Conservation (phyloP, 2,888 invertebrate genomes). For the Digitonthophagus gazella region DNA sequence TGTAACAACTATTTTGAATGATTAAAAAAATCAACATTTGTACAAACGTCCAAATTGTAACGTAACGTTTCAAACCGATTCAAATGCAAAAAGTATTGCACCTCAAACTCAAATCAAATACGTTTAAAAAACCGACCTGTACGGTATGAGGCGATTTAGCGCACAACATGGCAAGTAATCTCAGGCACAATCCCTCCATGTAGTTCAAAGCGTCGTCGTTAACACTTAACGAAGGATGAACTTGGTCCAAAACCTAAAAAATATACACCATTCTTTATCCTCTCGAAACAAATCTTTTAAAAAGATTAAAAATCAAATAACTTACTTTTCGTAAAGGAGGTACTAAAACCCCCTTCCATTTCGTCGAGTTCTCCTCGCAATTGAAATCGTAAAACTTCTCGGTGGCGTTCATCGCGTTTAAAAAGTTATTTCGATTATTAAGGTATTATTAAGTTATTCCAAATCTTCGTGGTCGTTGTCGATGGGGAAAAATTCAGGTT, state of each 20-base stretch:
- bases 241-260: slow-evolving; percentile 81
- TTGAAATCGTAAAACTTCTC: slow-evolving; percentile 76
- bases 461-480: too few species aligned
- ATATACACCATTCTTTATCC: neutral
- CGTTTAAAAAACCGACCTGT: slow-evolving; percentile 53
- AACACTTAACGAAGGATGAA: slow-evolving; percentile 82
- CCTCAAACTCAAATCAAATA: too few species aligned
- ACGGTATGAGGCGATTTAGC: slow-evolving; percentile 79
- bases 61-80: too few species aligned
- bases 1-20: too few species aligned
- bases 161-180: slow-evolving; percentile 84
- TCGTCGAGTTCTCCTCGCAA: slow-evolving; percentile 82
- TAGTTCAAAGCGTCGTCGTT: slow-evolving; percentile 88
- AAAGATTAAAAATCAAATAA: too few species aligned
- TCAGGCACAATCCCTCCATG: slow-evolving; percentile 87
- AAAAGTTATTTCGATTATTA: too few species aligned
- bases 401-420: slow-evolving; percentile 51
- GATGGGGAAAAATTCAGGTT: too few species aligned
- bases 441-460: too few species aligned
- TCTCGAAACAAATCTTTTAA: neutral
- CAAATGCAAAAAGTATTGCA: too few species aligned
- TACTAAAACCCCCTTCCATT: slow-evolving; percentile 91
- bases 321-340: slow-evolving; percentile 82
- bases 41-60: too few species aligned
- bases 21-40: too few species aligned